A percentile compares a stretch with the other conserved stretches of the same genome.
These are phyloP conservation scores for Eurystomus glaucurus DNA, from an alignment of 2,797 vertebrate genomes.

Conservation along the genomic window DNA sequence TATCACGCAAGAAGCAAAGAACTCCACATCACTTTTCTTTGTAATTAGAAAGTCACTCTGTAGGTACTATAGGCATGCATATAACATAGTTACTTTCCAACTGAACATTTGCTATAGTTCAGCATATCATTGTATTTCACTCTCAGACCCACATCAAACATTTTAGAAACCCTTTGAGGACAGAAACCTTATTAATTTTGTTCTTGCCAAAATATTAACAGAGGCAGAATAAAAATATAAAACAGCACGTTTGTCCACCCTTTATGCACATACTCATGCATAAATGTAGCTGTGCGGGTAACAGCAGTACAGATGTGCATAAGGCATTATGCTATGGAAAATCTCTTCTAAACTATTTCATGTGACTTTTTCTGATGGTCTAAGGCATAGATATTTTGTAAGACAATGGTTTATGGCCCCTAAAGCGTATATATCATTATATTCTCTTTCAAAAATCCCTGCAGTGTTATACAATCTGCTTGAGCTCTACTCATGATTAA, in stretches of 20 bases:
- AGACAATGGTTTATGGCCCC: background rate
- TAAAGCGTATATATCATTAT: background rate
- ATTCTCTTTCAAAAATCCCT: background rate
- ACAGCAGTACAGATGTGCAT: background rate
- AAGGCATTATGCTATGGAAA: background rate
- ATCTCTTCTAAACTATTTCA: background rate
- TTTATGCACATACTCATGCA: background rate
- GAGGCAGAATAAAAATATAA: conserved; percentile 13
- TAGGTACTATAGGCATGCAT: background rate
- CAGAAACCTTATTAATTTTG: background rate
- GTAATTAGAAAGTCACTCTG: background rate
- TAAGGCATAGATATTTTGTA: background rate
- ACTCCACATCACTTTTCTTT: background rate
- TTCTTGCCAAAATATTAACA: background rate
- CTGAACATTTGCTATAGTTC: background rate
- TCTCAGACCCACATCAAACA: background rate
- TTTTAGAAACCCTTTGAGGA: background rate
- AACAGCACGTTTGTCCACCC: background rate
- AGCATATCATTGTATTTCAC: background rate
- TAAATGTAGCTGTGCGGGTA: background rate
- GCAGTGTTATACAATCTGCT: background rate
- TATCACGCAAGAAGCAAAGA: background rate
- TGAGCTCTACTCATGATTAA: background rate
- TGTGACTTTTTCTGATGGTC: background rate
- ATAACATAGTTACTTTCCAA: background rate